Conservation (phyloP, 2,113 vertebrate species). For the Apistogramma diplotaenia region DNA sequence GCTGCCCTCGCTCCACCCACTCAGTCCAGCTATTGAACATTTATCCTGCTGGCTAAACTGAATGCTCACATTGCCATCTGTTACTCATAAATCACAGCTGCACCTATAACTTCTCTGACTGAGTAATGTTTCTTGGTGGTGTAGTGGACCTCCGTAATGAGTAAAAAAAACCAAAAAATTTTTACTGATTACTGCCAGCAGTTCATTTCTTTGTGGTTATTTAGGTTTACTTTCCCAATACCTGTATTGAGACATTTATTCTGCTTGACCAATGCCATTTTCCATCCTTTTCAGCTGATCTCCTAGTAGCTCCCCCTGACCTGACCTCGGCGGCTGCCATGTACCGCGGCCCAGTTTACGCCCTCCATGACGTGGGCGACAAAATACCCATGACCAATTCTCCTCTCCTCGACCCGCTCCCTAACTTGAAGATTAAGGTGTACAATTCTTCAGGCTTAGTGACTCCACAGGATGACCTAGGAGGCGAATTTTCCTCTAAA, state of each 20-base stretch:
- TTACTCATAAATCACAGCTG: constrained; percentile 65
- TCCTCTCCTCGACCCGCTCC: constrained; percentile 91
- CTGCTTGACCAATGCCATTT: background rate
- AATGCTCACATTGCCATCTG: constrained; percentile 70
- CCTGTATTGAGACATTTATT: background rate
- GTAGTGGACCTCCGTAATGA: constrained; percentile 57
- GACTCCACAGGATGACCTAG: constrained; percentile 92
- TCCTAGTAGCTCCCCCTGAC: constrained; percentile 91
- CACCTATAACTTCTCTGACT: constrained; percentile 42
- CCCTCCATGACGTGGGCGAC: constrained; percentile 93
- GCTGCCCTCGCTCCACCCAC: constrained; percentile 47
- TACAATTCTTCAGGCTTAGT: constrained; percentile 91
- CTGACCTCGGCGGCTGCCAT: constrained; percentile 94
- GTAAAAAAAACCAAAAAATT: constrained; percentile 53
- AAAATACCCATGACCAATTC: constrained; percentile 99
- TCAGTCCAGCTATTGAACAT: constrained; percentile 55
- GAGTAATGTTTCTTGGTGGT: constrained; percentile 54
- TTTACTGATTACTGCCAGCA: constrained; percentile 39
- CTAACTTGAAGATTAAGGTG: constrained; percentile 98
- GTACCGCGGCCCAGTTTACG: constrained; percentile 96
- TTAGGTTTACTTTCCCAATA: background rate
- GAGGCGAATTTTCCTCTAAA: constrained; percentile 87
- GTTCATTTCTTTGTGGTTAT: constrained; percentile 34
- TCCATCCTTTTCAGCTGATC: constrained; percentile 76
- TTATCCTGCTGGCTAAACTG: constrained; percentile 61